Conservation (phyloP, 2,888 invertebrate genomes). For the Drosophila subquinaria region DNA sequence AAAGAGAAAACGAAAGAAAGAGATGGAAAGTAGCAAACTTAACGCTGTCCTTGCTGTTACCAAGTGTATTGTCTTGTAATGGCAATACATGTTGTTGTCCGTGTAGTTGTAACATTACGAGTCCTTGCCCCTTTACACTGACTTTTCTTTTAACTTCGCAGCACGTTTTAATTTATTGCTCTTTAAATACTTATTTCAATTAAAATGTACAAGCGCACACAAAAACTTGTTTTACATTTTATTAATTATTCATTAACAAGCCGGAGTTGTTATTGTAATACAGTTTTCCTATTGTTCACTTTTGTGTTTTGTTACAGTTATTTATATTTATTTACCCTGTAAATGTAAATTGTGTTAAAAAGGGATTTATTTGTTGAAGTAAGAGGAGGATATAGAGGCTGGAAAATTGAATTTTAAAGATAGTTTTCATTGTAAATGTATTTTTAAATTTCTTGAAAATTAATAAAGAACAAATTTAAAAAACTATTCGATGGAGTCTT, state of each 20-base stretch:
- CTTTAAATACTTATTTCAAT: constrained; percentile 76
- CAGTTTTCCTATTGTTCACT: constrained; percentile 15
- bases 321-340: constrained; percentile 2
- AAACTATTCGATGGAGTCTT: too few species aligned
- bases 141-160: constrained; percentile 18
- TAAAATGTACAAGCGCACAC: constrained; percentile 53
- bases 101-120: constrained; percentile 17
- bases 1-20: background rate
- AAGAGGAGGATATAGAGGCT: background rate
- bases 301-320: background rate
- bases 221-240: constrained; percentile 43
- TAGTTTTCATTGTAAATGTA: too few species aligned
- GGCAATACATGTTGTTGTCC: constrained; percentile 39
- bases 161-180: constrained; percentile 64
- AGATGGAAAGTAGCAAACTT: constrained; percentile 2
- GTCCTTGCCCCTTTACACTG: constrained; percentile 16
- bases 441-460: background rate
- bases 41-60: constrained; percentile 34
- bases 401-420: background rate
- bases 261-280: constrained; percentile 22
- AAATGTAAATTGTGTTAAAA: background rate
- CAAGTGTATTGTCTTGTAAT: constrained; percentile 53
- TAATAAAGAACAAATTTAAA: background rate
- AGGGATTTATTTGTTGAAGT: background rate
- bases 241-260: constrained; percentile 66